These are phyloP conservation scores for Calyptommatus sinebrachiatus DNA, from an alignment of 2,113 vertebrate genomes.

Conservation along the genomic window DNA sequence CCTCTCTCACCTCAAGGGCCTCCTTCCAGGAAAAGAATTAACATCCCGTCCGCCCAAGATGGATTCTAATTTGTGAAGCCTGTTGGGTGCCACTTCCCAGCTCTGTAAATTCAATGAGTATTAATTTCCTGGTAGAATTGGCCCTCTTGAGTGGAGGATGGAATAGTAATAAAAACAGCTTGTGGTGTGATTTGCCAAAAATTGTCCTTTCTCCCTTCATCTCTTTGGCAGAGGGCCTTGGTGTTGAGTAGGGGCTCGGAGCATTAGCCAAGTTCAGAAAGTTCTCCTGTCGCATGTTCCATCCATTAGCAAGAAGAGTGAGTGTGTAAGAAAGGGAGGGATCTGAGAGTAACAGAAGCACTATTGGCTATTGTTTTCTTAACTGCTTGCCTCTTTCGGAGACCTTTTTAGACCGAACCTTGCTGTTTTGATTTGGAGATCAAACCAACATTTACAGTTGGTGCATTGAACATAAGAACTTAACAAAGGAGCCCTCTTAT, in stretches of 20 bases:
- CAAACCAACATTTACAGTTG: not conserved
- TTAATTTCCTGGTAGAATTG: slow-evolving; percentile 56
- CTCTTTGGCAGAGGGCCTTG: slow-evolving; percentile 27
- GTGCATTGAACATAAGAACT: not conserved
- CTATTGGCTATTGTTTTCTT: not conserved
- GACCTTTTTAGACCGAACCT: not conserved
- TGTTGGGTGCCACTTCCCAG: slow-evolving; percentile 59
- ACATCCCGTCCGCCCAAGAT: slow-evolving; percentile 45
- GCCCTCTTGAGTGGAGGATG: slow-evolving; percentile 36
- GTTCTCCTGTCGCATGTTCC: slow-evolving; percentile 13
- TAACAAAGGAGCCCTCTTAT: too few species aligned
- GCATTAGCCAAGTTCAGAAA: not conserved
- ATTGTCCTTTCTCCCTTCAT: slow-evolving; percentile 35
- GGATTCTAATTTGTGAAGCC: slow-evolving; percentile 33
- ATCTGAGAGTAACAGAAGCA: slow-evolving; percentile 19
- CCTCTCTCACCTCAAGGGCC: slow-evolving; percentile 18
- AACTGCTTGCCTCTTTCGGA: slow-evolving; percentile 16
- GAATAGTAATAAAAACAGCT: slow-evolving; percentile 41
- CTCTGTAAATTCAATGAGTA: slow-evolving; percentile 39
- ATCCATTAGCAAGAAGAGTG: not conserved
- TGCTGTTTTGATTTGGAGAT: not conserved
- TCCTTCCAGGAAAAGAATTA: slow-evolving; percentile 46
- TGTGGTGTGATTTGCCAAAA: slow-evolving; percentile 16
- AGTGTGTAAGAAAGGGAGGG: not conserved
- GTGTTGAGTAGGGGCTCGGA: not conserved